Evolutionary conservation across 2,113 vertebrate genomes (phyloP), one percentile per base, ranked within the genome.

Genomic region (Prietella phreatophila): DNA sequence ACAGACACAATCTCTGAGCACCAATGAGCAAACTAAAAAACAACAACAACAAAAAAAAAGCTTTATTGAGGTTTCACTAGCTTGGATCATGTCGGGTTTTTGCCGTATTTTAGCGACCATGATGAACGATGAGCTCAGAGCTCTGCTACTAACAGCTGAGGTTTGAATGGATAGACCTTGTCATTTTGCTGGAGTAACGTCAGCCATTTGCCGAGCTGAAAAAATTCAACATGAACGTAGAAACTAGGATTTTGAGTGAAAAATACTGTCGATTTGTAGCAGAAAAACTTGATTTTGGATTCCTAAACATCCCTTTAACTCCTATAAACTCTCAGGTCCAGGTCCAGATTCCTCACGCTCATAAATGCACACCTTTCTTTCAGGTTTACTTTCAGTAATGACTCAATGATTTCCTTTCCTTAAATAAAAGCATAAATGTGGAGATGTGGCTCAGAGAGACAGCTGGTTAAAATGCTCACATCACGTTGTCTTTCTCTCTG

Each of bases 71-170:
- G 42, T 47, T 79, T 79, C 76, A 79, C 76, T n/a, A 58, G 47
- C 79, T 81, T 58, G 50, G 53, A 58, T 80, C 78, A 56, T 20
- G n/a, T 80, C 1, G 1, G 8, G 39, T 10, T 55, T 19, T 53
- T 78, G 50, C 6, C 4, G 14, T 27, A 17, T 63, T 47, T n/a
- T 47, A 65, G 25, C 39, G 60, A n/a, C 5, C 60, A 3, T n/a
- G 60, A 15, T 67, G 58, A 83, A 42, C 13, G 22, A 27, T 83
- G 60, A 83, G 82, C 61, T 83, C 61, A 10, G 27, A 53, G 82
- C 61, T 83, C 61, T 83, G 82, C 82, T 83, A 83, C 58, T 10
- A n/a, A n/a, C 82, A 65, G 82, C 82, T 83, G 76, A 80, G 76
- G 76, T 55, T 36, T n/a, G n/a, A 81, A 11, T 58, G 55, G 53